These are phyloP conservation scores for Cherax quadricarinatus DNA, from an alignment of 1,140 invertebrate genomes.

Conservation along the genomic window DNA sequence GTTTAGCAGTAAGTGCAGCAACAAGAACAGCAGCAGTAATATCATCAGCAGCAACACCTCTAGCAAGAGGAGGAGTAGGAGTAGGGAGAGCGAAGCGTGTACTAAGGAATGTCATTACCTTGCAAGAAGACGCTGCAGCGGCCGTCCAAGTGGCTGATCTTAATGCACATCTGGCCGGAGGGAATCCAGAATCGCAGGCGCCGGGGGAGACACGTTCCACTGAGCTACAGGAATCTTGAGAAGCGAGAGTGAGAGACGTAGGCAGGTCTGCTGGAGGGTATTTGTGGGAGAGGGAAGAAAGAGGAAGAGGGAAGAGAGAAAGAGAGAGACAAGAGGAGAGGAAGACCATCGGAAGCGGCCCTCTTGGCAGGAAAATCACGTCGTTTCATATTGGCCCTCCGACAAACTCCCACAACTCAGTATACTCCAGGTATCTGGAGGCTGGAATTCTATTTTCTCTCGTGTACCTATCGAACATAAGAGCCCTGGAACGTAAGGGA, in stretches of 20 bases:
- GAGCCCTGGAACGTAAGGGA: not conserved
- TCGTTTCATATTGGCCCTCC: not conserved
- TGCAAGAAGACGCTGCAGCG: not conserved
- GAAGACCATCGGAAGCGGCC: not conserved
- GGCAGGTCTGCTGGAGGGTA: too few species aligned
- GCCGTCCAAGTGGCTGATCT: not conserved
- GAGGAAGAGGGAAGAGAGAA: not conserved
- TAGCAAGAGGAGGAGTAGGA: not conserved
- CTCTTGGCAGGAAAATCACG: not conserved
- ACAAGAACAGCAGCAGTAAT: not conserved
- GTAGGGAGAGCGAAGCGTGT: not conserved
- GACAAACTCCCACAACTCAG: not conserved
- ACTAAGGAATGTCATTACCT: not conserved
- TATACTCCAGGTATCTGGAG: not conserved
- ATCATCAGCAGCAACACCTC: not conserved
- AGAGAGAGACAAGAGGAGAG: not conserved
- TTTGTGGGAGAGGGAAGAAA: too few species aligned
- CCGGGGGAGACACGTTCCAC: not conserved
- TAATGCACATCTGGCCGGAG: not conserved
- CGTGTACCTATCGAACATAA: not conserved
- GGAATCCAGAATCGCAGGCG: not conserved
- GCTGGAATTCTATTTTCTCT: not conserved
- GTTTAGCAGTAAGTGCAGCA: not conserved
- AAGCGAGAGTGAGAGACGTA: not conserved
- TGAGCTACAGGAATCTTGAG: not conserved